Base-by-base conservation (phyloP, 2,888 invertebrate genomes). In the Mechanitis messenoides region DNA sequence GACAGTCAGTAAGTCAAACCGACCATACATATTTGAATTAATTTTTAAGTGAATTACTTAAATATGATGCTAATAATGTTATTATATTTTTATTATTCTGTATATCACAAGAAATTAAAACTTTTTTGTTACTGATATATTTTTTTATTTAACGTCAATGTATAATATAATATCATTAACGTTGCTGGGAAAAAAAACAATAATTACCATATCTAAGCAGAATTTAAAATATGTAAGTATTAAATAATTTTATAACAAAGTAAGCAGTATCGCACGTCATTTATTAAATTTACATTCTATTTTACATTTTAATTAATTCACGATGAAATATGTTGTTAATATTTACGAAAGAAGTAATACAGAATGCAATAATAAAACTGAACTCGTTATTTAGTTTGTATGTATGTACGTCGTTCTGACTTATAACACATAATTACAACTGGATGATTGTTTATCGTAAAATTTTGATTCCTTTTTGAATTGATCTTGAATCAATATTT, bases 1-100 rank as follows among this genome's bases (percentile, higher is more conserved):
- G 89, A 90, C 68, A 86, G 89, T 71, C 84, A 74, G 87, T 89
- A 73, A 87, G 89, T 86, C 72, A 61, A 54, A 38, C 45, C n/a
- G 42, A 42, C 42, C 42, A 42, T 11, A 42, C 3, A 42, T 45
- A 11, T 47, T 46, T 28, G 33, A 47, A 47, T 58, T 20, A 9
- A 35, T 31, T 33, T 45, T 20, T 47, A 45, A 62, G 53, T 53
- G 46, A 35, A 38, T 12, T 45, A n/a, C 11, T 46, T 11, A 7
- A 3, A 42, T 9, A 9, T 42, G 9, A 9, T 11, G 7, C 50
- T 50, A n/a, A 31, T 50, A 50, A 28, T 35, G 35, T 35, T 35
- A 35, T 2, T 35, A 35, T 35, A 35, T 5, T 35, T 35, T 3
- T 35, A 3, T 5, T 35, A 5, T 35, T 35, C 3, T 35, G 35